Percentiles rank a stretch among this genome's conserved stretches.
These are phyloP conservation scores for Apodemia duryi DNA, from an alignment of 2,888 invertebrate genomes.

Conservation along the genomic window DNA sequence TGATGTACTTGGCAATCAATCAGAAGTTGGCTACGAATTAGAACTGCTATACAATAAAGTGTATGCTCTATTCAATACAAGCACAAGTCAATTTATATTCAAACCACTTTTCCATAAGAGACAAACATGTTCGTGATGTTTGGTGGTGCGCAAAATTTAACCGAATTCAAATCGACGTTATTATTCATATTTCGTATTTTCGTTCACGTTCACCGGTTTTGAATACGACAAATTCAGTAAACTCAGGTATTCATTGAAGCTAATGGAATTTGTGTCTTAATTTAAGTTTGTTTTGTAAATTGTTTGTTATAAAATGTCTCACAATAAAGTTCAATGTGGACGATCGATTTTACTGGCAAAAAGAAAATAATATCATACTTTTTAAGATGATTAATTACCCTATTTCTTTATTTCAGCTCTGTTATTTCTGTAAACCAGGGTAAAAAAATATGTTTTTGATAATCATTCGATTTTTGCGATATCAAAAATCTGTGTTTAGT, in stretches of 20 bases:
- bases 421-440: too few relatives aligned
- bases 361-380: too few relatives aligned
- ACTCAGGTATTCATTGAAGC: constrained; percentile 41
- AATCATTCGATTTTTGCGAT: too few relatives aligned
- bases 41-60: neutral
- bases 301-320: constrained; percentile 18
- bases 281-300: constrained; percentile 45
- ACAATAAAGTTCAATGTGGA: constrained; percentile 1
- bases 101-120: constrained; percentile 34
- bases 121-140: constrained; percentile 62
- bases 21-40: neutral
- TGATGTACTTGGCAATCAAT: neutral
- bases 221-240: constrained; percentile 40
- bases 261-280: constrained; percentile 49
- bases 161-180: constrained; percentile 48
- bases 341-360: neutral
- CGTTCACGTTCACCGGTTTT: constrained; percentile 37
- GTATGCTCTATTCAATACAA: neutral
- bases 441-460: too few relatives aligned
- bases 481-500: too few relatives aligned
- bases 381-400: too few relatives aligned
- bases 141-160: constrained; percentile 40
- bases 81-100: constrained; percentile 38
- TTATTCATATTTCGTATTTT: constrained; percentile 41
- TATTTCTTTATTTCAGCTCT: too few relatives aligned